Evolutionary conservation across 2,797 vertebrate species (phyloP), one percentile per base, ranked within the genome.

Genomic region (Sebastes itinus): DNA sequence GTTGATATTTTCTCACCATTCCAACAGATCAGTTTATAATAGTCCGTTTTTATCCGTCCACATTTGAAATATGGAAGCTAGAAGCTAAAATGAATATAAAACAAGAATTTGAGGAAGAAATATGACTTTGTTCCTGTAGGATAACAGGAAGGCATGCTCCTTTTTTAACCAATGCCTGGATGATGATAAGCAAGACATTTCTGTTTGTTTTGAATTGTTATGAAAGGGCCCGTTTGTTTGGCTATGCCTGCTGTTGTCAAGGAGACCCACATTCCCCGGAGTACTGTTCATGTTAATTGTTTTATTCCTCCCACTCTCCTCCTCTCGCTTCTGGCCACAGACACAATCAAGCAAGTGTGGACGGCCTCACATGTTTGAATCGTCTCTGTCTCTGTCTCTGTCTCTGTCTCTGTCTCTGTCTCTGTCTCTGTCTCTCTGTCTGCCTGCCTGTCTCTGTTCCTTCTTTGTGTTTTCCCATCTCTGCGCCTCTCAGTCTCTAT

Each of bases 151-250:
- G 7, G 20, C 70, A 74, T 46, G 66, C 2, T 62, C 32, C 35
- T 25, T 72, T 75, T 54, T 55, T 38, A 35, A 49, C 70, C 6
- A 72, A 18, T 55, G 61, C 22, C 76, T 75, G 67, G 54, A 67
- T 85, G 81, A 82, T 84, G 77, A 87, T 88, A 89, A 82, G 54
- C 73, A 69, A 76, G 81, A 86, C 73, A 13, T 89, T 86, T 82
- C 65, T 93, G 85, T 90, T 94, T 91, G 92, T 91, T 89, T 92
- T 85, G 85, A 81, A 82, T 89, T 89, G 83, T 94, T 92, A 93
- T 95, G 92, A 95, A 95, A 95, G 94, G 88, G 73, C 74, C 33
- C 61, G 49, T 92, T 94, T 95, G 94, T 96, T 94, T 94, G 88
- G 80, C 89, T 76, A 75, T 91, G 90, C 75, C 75, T 52, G 42